Conservation (phyloP, 92 coral and sea anemone species). For the Bergia sp. region DNA sequence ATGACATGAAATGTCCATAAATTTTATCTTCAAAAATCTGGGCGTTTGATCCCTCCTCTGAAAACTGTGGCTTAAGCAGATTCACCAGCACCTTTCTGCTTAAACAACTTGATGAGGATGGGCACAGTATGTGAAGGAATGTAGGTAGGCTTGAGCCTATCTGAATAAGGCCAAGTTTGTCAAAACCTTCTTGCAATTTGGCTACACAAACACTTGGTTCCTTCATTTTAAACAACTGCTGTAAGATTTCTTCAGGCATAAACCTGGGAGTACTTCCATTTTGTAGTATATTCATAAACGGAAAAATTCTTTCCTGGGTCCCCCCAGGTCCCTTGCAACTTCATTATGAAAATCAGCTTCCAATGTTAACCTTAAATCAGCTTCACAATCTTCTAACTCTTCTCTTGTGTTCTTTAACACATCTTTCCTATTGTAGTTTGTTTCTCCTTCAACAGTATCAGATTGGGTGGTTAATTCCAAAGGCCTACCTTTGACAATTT, state of each 20-base stretch:
- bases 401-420: slow-evolving; percentile 58
- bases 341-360: slow-evolving; percentile 70
- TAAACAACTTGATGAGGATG: slow-evolving; percentile 29
- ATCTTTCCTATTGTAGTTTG: slow-evolving; percentile 51
- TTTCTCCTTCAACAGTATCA: slow-evolving; percentile 41
- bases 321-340: slow-evolving; percentile 66
- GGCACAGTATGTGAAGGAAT: slow-evolving; percentile 19
- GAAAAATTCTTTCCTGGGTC: slow-evolving; percentile 68
- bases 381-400: slow-evolving; percentile 48
- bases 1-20: slow-evolving; percentile 21
- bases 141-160: slow-evolving; percentile 18
- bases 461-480: too few species aligned
- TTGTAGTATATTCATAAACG: slow-evolving; percentile 64
- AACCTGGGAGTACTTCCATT: slow-evolving; percentile 73
- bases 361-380: slow-evolving; percentile 54
- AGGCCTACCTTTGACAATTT: too few species aligned
- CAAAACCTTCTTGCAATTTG: slow-evolving; percentile 10
- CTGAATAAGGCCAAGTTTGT: slow-evolving; percentile 28
- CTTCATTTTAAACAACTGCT: slow-evolving; percentile 57
- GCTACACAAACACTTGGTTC: slow-evolving; percentile 22
- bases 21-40: slow-evolving; percentile 2
- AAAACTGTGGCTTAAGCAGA: slow-evolving; percentile 24
- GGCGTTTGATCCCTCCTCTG: slow-evolving; percentile 21
- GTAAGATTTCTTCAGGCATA: slow-evolving; percentile 53
- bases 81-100: slow-evolving; percentile 15